Evolutionary conservation across 2,888 invertebrate genomes (phyloP).

Genomic region (Synergus laeviventris): DNA sequence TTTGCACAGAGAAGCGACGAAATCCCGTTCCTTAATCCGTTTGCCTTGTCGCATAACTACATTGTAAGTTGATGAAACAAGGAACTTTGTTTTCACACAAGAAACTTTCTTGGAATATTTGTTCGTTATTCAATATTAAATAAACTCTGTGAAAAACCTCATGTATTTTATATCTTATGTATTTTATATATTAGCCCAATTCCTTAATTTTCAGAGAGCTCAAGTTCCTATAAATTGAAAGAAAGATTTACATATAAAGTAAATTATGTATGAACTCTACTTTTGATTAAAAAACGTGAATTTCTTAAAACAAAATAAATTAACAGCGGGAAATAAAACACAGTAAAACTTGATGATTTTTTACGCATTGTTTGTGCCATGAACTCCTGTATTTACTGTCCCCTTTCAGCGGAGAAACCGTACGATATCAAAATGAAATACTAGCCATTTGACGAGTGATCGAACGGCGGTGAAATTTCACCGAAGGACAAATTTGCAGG

Average conservation of each 20-base stretch:
- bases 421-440: conserved; percentile 32
- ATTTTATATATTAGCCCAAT: neutral
- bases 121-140: neutral
- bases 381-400: conserved; percentile 9
- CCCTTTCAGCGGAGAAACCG: conserved; percentile 23
- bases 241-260: too few species aligned
- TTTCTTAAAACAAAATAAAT: neutral
- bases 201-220: neutral
- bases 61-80: conserved; percentile 20
- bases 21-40: conserved; percentile 19
- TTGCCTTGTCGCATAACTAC: conserved; percentile 29
- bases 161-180: neutral
- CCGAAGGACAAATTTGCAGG: conserved; percentile 51
- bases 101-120: neutral
- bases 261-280: too few species aligned
- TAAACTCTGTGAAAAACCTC: neutral
- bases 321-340: neutral
- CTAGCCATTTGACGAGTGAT: conserved; percentile 35
- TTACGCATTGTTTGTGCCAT: conserved; percentile 2
- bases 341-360: neutral
- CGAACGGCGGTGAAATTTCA: conserved; percentile 43
- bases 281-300: neutral
- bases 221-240: neutral
- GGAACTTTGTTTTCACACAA: conserved; percentile 24
- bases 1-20: conserved; percentile 19